Evolutionary conservation across 2,888 invertebrate species (phyloP).

Genomic region (Pomacea canaliculata): DNA sequence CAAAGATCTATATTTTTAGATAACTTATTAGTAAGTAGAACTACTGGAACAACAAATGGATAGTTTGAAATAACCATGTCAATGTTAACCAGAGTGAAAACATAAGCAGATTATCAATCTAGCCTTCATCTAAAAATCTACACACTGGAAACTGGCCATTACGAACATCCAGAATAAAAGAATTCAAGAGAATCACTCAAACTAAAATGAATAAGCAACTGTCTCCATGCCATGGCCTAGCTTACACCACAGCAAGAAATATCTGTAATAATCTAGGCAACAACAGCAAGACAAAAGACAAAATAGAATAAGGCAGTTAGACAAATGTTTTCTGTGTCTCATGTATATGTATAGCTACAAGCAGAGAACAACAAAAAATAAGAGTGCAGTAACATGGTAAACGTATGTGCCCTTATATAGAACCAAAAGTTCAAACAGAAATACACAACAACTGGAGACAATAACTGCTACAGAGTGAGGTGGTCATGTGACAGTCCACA

Average conservation of each 20-base stretch:
- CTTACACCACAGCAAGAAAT: neutral
- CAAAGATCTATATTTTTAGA: no score
- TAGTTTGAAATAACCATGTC: neutral
- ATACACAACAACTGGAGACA: neutral
- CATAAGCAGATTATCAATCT: no score
- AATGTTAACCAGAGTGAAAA: neutral
- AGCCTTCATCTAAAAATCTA: no score
- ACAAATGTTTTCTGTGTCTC: no score
- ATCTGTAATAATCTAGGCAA: neutral
- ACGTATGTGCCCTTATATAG: neutral
- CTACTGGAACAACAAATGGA: neutral
- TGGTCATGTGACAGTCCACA: neutral
- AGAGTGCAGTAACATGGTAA: neutral
- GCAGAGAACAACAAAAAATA: no score
- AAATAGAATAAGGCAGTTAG: neutral
- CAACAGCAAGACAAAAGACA: neutral
- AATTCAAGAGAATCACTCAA: neutral
- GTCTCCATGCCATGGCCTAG: neutral
- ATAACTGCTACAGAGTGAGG: neutral
- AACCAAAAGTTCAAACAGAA: neutral
- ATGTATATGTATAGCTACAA: no score
- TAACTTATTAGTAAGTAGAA: neutral
- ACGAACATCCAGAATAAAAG: neutral
- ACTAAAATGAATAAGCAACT: neutral
- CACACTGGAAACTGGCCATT: no score